These are phyloP conservation scores for Erynnis tages DNA, from an alignment of 2,888 invertebrate species.

Conservation along the genomic window DNA sequence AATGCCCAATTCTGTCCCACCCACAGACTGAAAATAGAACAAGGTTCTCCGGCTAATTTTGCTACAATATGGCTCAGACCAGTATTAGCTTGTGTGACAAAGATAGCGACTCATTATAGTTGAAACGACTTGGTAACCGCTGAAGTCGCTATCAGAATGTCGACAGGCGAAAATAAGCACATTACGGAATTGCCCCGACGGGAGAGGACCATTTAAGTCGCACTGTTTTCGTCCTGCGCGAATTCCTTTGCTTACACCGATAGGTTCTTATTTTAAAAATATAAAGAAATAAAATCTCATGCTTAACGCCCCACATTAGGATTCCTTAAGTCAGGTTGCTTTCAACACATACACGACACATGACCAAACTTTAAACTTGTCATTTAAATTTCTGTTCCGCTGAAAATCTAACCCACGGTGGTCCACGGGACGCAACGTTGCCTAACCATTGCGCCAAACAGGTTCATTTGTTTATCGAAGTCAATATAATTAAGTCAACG, in stretches of 20 bases:
- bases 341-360: too few species aligned
- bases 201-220: constrained; percentile 64
- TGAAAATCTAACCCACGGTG: too few species aligned
- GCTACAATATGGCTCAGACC: constrained; percentile 14
- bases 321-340: too few species aligned
- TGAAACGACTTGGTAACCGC: constrained; percentile 28
- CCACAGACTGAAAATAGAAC: too few species aligned
- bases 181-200: constrained; percentile 50
- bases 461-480: too few species aligned
- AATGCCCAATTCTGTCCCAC: too few species aligned
- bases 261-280: not conserved
- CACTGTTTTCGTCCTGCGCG: constrained; percentile 50
- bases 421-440: too few species aligned
- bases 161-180: constrained; percentile 52
- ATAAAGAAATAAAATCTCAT: not conserved
- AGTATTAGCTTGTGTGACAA: constrained; percentile 25
- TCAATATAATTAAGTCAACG: too few species aligned
- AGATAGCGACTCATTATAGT: constrained; percentile 26
- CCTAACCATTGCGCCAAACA: too few species aligned
- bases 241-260: constrained; percentile 42
- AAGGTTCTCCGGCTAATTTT: constrained; percentile 1
- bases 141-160: constrained; percentile 46
- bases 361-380: too few species aligned
- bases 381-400: too few species aligned
- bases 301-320: not conserved